Evolutionary conservation across 2,797 vertebrate genomes (phyloP), one percentile per base, ranked within the genome.

Genomic region (Gastrophryne carolinensis): DNA sequence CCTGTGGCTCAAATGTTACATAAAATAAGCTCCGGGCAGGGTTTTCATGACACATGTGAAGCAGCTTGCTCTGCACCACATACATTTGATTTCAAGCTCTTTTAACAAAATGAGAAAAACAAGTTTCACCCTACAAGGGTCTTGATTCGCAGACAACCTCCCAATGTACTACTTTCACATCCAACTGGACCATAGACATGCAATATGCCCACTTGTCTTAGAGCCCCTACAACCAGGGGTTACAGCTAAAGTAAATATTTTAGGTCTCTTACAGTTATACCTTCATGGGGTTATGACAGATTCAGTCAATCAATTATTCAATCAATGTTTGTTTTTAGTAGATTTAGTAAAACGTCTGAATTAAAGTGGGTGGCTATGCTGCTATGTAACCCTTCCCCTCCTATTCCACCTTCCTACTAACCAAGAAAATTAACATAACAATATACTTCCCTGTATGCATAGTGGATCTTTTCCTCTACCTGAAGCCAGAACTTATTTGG

Each of bases 121-220:
- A 71, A 21, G 49, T 41, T 64, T 65, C 60, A 77, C 29, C 37
- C 67, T 60, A 77, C 75, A 57, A 39, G 60, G 64, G 75, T 77
- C 52, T 49, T 21, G 53, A 71, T 73, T 77, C 39, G 37, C 67
- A 72, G 60, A 57, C 60, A 57, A 57, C 67, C 52, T 50, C 63
- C 27, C 72, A 77, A 77, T 77, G 75, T 65, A 57, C 32, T 5
- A 30, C 47, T 65, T 71, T 77, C 67, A 71, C 74, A 71, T 66
- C 74, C 74, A 77, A 64, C 66, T 70, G 58, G 35, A 77, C 75
- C 67, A 77, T 67, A 77, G 56, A 57, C 75, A 63, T 64, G 34
- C 50, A 54, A 61, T 61, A 44, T 37, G 27, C 24, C 34, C 34
- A 56, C 34, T 60, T 35, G 26, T 47, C 49, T 37, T 54, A 54